Conservation (phyloP, 1,140 invertebrate species). For the Drosophila gunungcola region DNA sequence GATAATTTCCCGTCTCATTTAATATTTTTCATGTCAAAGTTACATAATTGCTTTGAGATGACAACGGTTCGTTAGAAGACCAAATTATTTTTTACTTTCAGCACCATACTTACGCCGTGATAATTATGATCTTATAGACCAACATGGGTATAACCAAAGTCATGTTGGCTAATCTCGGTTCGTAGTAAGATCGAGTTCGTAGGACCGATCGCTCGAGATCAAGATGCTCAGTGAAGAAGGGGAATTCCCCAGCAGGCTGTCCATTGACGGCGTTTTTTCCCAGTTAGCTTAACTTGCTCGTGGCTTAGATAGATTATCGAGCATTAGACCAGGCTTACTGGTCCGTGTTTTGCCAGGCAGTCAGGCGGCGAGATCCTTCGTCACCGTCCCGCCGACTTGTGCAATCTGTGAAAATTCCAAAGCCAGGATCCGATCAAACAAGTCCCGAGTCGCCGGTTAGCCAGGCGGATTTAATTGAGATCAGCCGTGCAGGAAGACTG, state of each 20-base stretch:
- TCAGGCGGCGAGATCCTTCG: slow-evolving; percentile 12
- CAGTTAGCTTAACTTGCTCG: slow-evolving; percentile 75
- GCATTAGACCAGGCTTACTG: slow-evolving; percentile 73
- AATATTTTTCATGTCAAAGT: background rate
- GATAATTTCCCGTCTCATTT: background rate
- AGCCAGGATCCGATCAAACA: slow-evolving; percentile 80
- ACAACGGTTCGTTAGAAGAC: background rate
- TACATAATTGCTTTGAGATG: slow-evolving; percentile 7
- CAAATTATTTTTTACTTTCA: slow-evolving; percentile 1
- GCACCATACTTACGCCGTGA: background rate
- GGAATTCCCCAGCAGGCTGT: slow-evolving; percentile 62
- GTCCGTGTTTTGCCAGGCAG: slow-evolving; percentile 58
- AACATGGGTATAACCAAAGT: slow-evolving; percentile 55
- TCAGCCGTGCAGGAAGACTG: slow-evolving; percentile 49
- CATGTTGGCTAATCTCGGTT: slow-evolving; percentile 42
- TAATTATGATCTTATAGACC: slow-evolving; percentile 48
- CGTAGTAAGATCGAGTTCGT: slow-evolving; percentile 23
- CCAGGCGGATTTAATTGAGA: slow-evolving; percentile 75
- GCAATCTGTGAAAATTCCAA: slow-evolving; percentile 81
- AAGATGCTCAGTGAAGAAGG: slow-evolving; percentile 54
- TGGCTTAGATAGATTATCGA: slow-evolving; percentile 66
- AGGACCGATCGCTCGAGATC: slow-evolving; percentile 11
- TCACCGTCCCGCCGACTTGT: slow-evolving; percentile 59
- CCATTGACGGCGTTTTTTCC: slow-evolving; percentile 80
- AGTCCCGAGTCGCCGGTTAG: slow-evolving; percentile 47